Evolutionary conservation across 2,797 vertebrate genomes (phyloP).

Genomic region (Neomorphus geoffroyi): DNA sequence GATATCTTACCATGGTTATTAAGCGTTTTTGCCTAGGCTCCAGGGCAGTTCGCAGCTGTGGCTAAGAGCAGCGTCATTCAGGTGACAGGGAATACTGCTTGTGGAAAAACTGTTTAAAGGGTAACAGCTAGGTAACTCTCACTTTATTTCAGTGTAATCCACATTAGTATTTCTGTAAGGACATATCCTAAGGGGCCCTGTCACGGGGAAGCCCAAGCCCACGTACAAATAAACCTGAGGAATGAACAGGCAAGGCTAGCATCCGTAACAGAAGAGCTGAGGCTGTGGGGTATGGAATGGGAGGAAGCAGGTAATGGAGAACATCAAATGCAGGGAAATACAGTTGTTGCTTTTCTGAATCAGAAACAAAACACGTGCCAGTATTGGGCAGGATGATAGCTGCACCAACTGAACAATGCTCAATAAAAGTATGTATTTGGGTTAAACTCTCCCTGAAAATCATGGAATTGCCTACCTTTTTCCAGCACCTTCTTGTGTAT

Average conservation of each 20-base stretch:
- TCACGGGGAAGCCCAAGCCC: not conserved
- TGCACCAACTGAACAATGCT: not conserved
- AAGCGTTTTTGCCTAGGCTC: not conserved
- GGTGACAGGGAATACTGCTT: not conserved
- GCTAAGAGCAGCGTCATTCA: not conserved
- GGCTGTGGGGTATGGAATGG: fast-evolving
- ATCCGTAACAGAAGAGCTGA: not conserved
- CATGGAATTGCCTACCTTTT: not conserved
- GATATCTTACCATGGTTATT: not conserved
- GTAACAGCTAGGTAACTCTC: not conserved
- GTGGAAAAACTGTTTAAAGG: not conserved
- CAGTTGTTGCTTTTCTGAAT: not conserved
- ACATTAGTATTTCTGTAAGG: not conserved
- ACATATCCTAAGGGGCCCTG: not conserved
- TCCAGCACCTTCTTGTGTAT: not conserved
- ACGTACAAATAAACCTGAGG: not conserved
- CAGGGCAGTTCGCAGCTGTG: not conserved
- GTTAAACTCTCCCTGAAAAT: not conserved
- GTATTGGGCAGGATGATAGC: not conserved
- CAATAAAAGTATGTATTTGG: not conserved
- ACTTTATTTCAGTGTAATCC: not conserved
- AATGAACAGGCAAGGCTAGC: not conserved
- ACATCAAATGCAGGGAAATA: not conserved
- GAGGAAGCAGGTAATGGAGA: not conserved
- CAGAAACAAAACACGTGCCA: not conserved